Evolutionary conservation across 2,113 vertebrate genomes (phyloP), one percentile per base, ranked within the genome.

Genomic region (Desmodus rotundus): DNA sequence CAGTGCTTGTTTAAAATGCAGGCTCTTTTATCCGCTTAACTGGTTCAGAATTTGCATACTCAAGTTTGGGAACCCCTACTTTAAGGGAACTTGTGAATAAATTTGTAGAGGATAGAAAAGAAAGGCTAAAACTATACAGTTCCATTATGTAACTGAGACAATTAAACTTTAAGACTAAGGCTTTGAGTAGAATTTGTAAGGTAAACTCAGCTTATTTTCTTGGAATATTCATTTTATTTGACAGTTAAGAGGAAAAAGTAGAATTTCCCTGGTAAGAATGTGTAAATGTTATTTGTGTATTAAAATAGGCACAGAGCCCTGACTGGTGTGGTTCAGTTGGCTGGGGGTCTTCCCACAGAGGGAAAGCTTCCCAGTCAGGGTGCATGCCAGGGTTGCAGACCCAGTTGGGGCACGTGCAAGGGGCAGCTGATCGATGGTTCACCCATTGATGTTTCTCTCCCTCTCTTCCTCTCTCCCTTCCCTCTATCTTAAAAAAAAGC

Each of bases 91-190:
- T 43, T 78, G 19, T 93, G 54, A 73, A 43, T 87, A 84, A 83
- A 84, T 95, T 58, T 94, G 5, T 72, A 78, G 92, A 88, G 54
- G 47, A 91, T 20, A 95, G 36, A 74, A 47, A 70, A 96, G 68
- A 94, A 93, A 61, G 11, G 61, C 76, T 89, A 85, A 89, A 56
- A 86, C 45, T 92, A 31, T 54, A 4, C 4, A 80, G 19, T 65
- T 11, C 58, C 17, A 36, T 77, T 63, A 58, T 87, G 19, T 83
- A 84, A 56, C 68, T 87, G 56, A 77, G 56, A 80, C 15, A 72
- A 12, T 61, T 84, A 28, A 92, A 47, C 41, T 95, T 90, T 67
- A 38, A 95, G 68, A 74, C 50, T 65, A 72, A 95, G 50, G 41
- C 12, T 93, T 87, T 41, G 38, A 88, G 54, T 89, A 17, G 52